Conservation (phyloP, 2,113 vertebrate species). For the Agapornis roseicollis region DNA sequence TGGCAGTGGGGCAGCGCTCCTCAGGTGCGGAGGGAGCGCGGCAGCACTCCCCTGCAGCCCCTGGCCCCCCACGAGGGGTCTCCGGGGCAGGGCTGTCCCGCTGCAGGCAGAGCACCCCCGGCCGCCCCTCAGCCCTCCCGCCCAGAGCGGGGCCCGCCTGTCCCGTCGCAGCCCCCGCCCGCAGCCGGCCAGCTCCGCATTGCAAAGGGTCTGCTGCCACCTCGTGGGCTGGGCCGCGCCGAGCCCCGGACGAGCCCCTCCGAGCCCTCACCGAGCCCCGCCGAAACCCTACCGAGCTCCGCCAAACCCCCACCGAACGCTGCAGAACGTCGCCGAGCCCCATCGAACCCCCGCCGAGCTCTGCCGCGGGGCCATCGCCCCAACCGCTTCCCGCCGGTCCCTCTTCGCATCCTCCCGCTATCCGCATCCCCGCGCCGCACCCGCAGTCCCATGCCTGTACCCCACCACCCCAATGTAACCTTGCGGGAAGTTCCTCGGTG, state of each 20-base stretch:
- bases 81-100: neutral
- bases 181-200: neutral
- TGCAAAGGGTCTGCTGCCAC: conserved; percentile 75
- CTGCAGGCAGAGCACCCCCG: neutral
- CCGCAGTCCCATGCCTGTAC: neutral
- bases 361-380: neutral
- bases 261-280: neutral
- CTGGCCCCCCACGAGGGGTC: too few species aligned
- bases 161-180: neutral
- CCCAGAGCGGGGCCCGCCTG: neutral
- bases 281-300: too few species aligned
- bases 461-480: neutral
- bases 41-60: neutral
- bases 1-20: neutral
- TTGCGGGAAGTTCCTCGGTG: accelerated
- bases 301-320: neutral
- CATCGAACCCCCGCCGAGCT: neutral
- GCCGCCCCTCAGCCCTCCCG: neutral
- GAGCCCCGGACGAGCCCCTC: neutral
- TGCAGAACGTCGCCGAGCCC: neutral
- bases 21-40: neutral
- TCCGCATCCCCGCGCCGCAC: neutral
- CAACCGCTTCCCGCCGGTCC: neutral
- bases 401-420: neutral
- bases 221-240: conserved; percentile 59